phyloP scores from a whole-genome alignment of 1,140 invertebrate genomes.

The Episyrphus balteatus region DNA sequence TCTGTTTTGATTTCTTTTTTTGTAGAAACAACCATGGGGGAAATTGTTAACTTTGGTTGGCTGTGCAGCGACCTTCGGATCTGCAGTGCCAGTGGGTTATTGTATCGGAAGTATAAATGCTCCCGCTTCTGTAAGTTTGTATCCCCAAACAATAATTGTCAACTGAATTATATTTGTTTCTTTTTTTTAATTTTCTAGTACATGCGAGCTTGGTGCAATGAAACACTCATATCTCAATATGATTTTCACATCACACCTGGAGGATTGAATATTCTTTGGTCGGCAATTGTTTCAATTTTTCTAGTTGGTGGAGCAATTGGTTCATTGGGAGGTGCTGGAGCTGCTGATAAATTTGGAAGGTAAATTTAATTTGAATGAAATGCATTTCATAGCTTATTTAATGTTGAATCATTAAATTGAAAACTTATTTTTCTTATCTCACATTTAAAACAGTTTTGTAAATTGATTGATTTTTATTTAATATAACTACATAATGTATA shows the following conservation, averaged over 20 bases:
- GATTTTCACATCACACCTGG: conserved; percentile 35
- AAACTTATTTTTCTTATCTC: too few species aligned
- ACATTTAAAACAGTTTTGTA: too few species aligned
- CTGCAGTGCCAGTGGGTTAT: conserved; percentile 72
- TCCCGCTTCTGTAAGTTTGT: conserved; percentile 50
- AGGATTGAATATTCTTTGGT: conserved; percentile 55
- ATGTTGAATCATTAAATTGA: too few species aligned
- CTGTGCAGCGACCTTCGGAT: conserved; percentile 23
- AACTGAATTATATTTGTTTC: too few species aligned
- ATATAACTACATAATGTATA: too few species aligned
- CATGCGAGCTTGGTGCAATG: conserved; percentile 56
- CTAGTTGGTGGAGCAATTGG: conserved; percentile 63
- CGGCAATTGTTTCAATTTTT: conserved; percentile 65
- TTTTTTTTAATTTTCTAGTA: conserved; percentile 39
- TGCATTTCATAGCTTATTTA: too few species aligned
- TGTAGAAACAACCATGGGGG: conserved; percentile 3
- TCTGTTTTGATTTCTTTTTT: too few species aligned
- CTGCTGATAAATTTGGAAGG: conserved; percentile 59
- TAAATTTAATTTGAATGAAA: conserved; percentile 24
- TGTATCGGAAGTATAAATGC: conserved; percentile 79
- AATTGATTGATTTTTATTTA: too few species aligned
- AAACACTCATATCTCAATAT: conserved; percentile 47
- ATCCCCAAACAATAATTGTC: conserved; percentile 9
- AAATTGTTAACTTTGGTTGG: conserved; percentile 5
- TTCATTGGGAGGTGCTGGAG: conserved; percentile 50